These are phyloP conservation scores for Taenaris catops DNA, from an alignment of 2,888 invertebrate genomes.

Conservation along the genomic window DNA sequence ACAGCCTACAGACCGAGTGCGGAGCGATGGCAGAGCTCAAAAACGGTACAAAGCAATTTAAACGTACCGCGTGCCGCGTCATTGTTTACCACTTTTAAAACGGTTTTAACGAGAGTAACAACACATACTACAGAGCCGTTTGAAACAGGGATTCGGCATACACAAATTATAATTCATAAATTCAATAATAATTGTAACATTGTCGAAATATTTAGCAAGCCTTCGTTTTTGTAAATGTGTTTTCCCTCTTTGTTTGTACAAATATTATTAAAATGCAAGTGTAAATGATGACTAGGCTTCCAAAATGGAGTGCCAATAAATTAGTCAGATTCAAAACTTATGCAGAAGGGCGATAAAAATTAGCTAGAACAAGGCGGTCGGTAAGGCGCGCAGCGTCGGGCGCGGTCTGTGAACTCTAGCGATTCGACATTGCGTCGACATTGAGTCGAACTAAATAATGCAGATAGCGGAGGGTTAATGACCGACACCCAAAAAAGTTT, in stretches of 20 bases:
- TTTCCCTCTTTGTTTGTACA: too few relatives aligned
- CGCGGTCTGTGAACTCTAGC: slow-evolving; percentile 69
- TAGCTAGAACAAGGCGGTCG: slow-evolving; percentile 54
- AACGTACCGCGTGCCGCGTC: slow-evolving; percentile 10
- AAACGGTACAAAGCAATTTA: slow-evolving; percentile 24
- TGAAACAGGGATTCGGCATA: too few relatives aligned
- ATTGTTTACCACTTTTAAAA: slow-evolving; percentile 3
- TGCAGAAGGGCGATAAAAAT: slow-evolving; percentile 41
- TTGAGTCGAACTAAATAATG: slow-evolving; percentile 73
- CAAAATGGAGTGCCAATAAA: too few relatives aligned
- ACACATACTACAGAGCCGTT: too few relatives aligned
- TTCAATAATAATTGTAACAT: too few relatives aligned
- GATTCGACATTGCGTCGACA: slow-evolving; percentile 74
- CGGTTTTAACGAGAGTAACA: too few relatives aligned
- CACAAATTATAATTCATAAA: too few relatives aligned
- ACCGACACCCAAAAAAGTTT: slow-evolving; percentile 47
- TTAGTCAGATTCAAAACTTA: too few relatives aligned
- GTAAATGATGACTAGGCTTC: too few relatives aligned
- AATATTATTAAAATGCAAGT: too few relatives aligned
- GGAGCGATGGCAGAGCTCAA: slow-evolving; percentile 23
- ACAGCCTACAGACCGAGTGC: slow-evolving; percentile 66
- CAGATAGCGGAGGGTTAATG: slow-evolving; percentile 73
- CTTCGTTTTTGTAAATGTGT: too few relatives aligned
- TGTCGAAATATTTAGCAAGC: too few relatives aligned
- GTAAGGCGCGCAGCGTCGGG: slow-evolving; percentile 55